These are phyloP conservation scores for Okamejei kenojei DNA, from an alignment of 2,797 vertebrate species.

Conservation along the genomic window DNA sequence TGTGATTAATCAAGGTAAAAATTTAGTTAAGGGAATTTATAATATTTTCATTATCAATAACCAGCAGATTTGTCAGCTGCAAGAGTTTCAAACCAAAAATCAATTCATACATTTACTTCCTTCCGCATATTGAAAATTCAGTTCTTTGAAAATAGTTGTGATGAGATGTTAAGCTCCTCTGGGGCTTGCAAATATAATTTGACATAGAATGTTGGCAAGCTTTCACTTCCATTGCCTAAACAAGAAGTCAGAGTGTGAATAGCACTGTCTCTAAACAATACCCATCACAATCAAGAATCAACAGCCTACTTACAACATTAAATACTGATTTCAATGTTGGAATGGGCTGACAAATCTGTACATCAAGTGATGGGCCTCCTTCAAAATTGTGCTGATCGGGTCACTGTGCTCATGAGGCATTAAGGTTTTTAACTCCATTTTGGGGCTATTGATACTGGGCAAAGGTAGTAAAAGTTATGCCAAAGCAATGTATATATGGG, in stretches of 20 bases:
- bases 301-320: not conserved
- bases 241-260: not conserved
- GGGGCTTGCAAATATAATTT: not conserved
- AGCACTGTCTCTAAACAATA: not conserved
- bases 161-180: not conserved
- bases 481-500: not conserved
- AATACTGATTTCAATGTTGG: not conserved
- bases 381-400: not conserved
- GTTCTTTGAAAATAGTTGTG: not conserved
- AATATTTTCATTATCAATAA: not conserved
- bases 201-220: not conserved
- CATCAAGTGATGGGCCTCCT: too few relatives aligned
- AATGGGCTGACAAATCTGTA: not conserved
- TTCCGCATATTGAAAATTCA: not conserved
- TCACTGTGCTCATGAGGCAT: too few relatives aligned
- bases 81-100: not conserved
- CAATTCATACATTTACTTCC: not conserved
- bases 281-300: not conserved
- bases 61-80: not conserved
- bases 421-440: not conserved
- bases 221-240: not conserved
- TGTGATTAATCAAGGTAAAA: not conserved
- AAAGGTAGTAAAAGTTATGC: not conserved
- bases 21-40: not conserved
- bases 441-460: not conserved